Evolutionary conservation across 2,888 invertebrate genomes (phyloP).

Genomic region (Schizaphis graminum): DNA sequence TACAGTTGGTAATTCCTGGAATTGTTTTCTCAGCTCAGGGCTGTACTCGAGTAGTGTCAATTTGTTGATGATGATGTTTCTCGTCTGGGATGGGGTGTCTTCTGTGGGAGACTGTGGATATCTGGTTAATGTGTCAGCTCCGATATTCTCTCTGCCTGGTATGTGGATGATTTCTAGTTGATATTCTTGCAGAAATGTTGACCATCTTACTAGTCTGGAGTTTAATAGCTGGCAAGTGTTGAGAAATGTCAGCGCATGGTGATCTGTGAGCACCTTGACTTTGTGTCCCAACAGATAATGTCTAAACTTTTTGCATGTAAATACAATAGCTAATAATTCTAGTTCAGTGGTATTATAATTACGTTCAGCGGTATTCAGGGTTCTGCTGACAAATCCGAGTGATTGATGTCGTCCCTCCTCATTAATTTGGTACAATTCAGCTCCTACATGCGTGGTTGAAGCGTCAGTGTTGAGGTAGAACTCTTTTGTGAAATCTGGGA

Average conservation of each 20-base stretch:
- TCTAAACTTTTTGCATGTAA: slow-evolving; percentile 32
- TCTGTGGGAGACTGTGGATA: no score
- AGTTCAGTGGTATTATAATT: slow-evolving; percentile 39
- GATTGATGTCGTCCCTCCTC: not conserved
- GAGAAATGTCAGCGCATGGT: slow-evolving; percentile 34
- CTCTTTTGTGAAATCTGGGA: not conserved
- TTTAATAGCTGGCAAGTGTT: not conserved
- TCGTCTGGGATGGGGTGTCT: no score
- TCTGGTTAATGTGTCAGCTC: no score
- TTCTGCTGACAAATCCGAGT: not conserved
- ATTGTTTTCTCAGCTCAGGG: no score
- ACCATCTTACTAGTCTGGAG: not conserved
- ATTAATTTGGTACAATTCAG: not conserved
- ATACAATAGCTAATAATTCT: slow-evolving; percentile 47
- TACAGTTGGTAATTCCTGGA: no score
- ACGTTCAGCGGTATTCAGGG: not conserved
- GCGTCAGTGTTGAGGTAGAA: slow-evolving; percentile 15
- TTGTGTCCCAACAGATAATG: slow-evolving; percentile 29
- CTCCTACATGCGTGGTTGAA: not conserved
- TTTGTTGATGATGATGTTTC: no score
- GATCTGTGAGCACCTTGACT: slow-evolving; percentile 38
- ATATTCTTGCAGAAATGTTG: slow-evolving; percentile 12
- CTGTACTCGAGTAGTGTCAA: no score
- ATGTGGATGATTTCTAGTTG: not conserved
- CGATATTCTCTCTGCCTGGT: no score